Evolutionary conservation across 2,888 invertebrate genomes (phyloP).

Genomic region (Chrysolina haemoptera): DNA sequence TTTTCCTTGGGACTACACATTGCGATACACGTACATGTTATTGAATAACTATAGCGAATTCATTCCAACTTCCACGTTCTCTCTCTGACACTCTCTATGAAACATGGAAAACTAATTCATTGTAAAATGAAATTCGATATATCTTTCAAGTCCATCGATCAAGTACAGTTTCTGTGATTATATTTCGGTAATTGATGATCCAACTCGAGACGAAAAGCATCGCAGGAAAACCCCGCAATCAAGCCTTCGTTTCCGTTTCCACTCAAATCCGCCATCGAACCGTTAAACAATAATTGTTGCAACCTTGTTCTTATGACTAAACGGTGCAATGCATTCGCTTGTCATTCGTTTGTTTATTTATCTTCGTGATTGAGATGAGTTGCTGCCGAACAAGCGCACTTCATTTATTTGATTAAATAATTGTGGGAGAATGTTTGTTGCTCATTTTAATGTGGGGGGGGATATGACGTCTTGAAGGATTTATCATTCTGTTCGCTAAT

Average conservation of each 20-base stretch:
- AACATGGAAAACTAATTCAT: too few species aligned
- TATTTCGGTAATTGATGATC: slow-evolving; percentile 16
- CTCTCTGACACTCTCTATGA: too few species aligned
- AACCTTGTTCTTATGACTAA: slow-evolving; percentile 40
- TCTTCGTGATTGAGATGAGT: slow-evolving; percentile 39
- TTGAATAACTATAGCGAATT: too few species aligned
- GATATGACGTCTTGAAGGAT: background rate
- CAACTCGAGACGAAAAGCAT: background rate
- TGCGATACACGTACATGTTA: too few species aligned
- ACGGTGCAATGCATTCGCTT: slow-evolving; percentile 33
- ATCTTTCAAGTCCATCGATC: background rate
- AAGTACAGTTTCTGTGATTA: background rate
- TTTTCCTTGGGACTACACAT: too few species aligned
- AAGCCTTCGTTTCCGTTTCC: slow-evolving; percentile 36
- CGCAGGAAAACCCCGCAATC: slow-evolving; percentile 21
- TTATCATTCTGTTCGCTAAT: too few species aligned
- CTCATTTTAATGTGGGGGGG: background rate
- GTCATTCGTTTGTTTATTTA: slow-evolving; percentile 35
- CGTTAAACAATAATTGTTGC: slow-evolving; percentile 39
- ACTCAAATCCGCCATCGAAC: slow-evolving; percentile 38
- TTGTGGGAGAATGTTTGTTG: slow-evolving; percentile 30
- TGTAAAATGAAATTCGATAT: too few species aligned
- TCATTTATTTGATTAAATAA: slow-evolving; percentile 24
- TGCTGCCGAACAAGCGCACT: slow-evolving; percentile 26
- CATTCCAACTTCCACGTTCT: too few species aligned